Evolutionary conservation across 92 coral and sea anemone species (phyloP), one percentile per base, ranked within the genome.

Genomic region (Parazoanthus swiftii): DNA sequence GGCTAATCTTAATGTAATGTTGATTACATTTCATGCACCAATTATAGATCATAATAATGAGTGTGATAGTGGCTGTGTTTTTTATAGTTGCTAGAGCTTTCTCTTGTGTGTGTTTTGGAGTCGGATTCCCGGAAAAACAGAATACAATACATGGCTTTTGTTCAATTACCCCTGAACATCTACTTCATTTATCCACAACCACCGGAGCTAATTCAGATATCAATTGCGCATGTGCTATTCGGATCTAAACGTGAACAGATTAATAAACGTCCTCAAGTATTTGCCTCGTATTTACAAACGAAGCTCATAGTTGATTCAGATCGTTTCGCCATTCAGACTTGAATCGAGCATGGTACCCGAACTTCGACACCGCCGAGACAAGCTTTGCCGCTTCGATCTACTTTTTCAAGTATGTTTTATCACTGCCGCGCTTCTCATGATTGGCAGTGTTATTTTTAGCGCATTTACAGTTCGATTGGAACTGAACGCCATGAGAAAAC

Each of bases 121-220:
- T 82, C 58, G 86, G 18, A 82, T 82, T 82, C 86, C 86, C 21
- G 86, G 86, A 82, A 82, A 82, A 82, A 66, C 36, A 82, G 18
- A 82, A 42, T 82, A 42, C 51, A 39, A 82, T 67, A 29, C 86
- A 65, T 81, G 56, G 51, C 75, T n/a, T 43, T 8, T 50, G 15
- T 66, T 82, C 36, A 37, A 82, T 63, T 23, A 66, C 46, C 6
- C 74, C 35, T 82, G 39, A 25, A 82, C 36, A 67, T 82, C 76
- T 44, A 65, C 36, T 65, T 38, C 16, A 21, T 16, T 18, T 38
- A 63, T 37, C 29, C 37, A 36, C 37, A 59, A 38, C 14, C 46
- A 81, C 58, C 1, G 54, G 39, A 39, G 48, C 80, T 37, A 76
- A 20, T 2, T 63, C 20, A 6, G 50, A 23, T 65, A 39, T 23